A percentile compares a stretch with the other conserved stretches of the same genome.
phyloP scores from a whole-genome alignment of 2,113 vertebrate species.

The Echinops telfairi region DNA sequence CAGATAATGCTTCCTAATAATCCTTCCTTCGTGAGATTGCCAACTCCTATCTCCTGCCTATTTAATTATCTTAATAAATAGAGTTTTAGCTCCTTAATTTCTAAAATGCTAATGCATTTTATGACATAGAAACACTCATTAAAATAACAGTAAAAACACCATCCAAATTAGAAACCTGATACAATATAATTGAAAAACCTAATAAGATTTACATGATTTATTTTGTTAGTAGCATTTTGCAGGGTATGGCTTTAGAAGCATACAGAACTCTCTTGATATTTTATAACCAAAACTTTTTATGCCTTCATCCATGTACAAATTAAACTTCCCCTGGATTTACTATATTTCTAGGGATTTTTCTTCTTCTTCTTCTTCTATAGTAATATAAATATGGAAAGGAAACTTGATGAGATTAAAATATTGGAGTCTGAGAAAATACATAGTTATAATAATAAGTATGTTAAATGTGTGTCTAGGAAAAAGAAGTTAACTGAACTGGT shows the following conservation, averaged over 20 bases:
- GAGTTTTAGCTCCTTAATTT: neutral
- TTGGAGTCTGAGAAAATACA: neutral
- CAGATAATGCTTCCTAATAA: neutral
- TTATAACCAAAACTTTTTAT: slow-evolving; percentile 22
- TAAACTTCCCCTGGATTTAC: neutral
- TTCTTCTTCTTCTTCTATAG: neutral
- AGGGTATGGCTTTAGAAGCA: neutral
- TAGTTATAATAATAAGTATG: neutral
- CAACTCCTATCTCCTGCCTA: neutral
- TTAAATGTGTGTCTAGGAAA: neutral
- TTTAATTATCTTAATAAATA: neutral
- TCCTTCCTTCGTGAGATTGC: neutral
- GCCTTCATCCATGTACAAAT: neutral
- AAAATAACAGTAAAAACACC: neutral
- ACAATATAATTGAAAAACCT: neutral
- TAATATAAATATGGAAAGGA: neutral
- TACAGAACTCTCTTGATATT: neutral
- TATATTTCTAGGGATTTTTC: neutral
- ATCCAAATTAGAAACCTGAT: neutral
- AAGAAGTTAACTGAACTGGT: neutral
- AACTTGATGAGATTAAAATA: neutral
- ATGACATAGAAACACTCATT: neutral
- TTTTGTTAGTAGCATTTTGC: neutral
- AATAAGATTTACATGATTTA: neutral
- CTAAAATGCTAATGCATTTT: neutral